These are phyloP conservation scores for Henricia sp. DNA, from an alignment of 53 echinoderm and acorn worm species.

Conservation along the genomic window DNA sequence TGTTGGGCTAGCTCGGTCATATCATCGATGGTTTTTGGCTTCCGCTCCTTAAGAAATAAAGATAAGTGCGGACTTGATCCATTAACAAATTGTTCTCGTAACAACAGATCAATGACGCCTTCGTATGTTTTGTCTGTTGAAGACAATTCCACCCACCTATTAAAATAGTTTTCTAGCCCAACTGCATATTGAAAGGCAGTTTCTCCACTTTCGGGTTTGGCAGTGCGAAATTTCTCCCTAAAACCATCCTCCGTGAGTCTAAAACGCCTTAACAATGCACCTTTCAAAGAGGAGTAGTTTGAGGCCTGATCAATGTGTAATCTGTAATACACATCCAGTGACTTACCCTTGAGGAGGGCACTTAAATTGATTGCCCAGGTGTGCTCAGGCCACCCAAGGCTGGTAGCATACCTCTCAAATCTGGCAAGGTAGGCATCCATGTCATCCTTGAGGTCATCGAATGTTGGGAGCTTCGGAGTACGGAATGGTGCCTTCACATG, in stretches of 20 bases:
- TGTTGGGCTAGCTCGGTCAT: no score
- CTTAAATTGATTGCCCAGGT: not conserved
- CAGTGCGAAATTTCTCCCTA: not conserved
- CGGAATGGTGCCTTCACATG: not conserved
- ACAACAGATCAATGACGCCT: not conserved
- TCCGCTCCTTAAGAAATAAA: not conserved
- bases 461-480: not conserved
- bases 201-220: not conserved
- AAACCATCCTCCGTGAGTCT: not conserved
- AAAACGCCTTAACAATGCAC: not conserved
- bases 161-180: not conserved
- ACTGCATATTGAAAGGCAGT: not conserved
- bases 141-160: not conserved
- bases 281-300: not conserved
- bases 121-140: not conserved
- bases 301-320: not conserved
- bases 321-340: not conserved
- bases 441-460: not conserved
- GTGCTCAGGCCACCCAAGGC: not conserved
- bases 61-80: not conserved
- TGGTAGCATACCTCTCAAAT: not conserved
- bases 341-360: not conserved
- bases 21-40: no score
- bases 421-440: not conserved
- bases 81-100: not conserved